Evolutionary conservation across 2,113 vertebrate genomes (phyloP).

Genomic region (Chamaea fasciata): DNA sequence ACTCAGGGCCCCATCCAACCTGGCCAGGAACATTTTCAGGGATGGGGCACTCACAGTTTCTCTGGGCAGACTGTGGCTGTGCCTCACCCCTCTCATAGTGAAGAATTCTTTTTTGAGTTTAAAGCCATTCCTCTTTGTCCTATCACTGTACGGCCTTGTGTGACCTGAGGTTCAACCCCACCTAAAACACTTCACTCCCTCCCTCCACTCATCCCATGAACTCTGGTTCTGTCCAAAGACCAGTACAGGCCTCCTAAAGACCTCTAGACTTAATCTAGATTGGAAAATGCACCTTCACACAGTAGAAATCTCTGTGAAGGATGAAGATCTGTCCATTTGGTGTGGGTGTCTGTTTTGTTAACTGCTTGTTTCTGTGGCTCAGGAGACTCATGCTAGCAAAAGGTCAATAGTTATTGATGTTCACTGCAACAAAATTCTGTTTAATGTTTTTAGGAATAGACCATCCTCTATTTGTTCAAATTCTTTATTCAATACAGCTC

Average conservation of each 20-base stretch:
- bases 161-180: background rate
- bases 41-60: background rate
- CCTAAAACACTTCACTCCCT: background rate
- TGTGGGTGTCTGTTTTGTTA: slow-evolving; percentile 13
- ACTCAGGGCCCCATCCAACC: background rate
- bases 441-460: background rate
- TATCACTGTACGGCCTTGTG: background rate
- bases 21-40: background rate
- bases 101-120: background rate
- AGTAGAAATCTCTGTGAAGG: background rate
- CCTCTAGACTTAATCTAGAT: background rate
- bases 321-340: background rate
- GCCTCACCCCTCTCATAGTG: too few species aligned
- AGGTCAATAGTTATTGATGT: slow-evolving; percentile 14
- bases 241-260: background rate
- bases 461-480: background rate
- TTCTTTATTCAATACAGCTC: background rate
- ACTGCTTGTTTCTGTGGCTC: background rate
- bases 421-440: background rate
- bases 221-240: background rate
- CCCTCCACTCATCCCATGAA: background rate
- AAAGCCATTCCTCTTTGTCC: background rate
- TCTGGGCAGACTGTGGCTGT: background rate
- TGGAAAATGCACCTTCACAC: background rate
- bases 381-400: background rate